These are phyloP conservation scores for Festucalex cinctus DNA, from an alignment of 2,113 vertebrate species.

Conservation along the genomic window DNA sequence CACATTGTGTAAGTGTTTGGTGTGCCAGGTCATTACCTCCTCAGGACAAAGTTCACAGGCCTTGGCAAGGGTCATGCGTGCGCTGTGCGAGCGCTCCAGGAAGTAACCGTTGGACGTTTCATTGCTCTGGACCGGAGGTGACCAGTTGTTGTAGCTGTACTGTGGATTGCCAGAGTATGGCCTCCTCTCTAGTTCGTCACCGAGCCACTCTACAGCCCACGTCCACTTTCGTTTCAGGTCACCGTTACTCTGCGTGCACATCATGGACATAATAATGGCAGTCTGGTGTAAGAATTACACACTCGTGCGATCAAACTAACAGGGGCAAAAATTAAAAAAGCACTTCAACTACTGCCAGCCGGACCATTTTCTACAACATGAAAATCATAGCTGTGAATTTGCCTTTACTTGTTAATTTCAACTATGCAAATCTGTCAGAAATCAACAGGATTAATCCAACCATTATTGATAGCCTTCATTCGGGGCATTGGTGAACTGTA, in stretches of 20 bases:
- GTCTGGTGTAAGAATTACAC: no score
- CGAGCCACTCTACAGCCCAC: constrained; percentile 99
- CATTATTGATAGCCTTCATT: no score
- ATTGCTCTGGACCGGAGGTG: constrained; percentile 97
- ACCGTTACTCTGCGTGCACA: constrained; percentile 85
- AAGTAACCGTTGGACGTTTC: constrained; percentile 99
- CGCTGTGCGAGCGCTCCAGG: constrained; percentile 97
- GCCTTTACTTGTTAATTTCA: no score
- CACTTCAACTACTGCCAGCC: no score
- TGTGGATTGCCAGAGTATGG: constrained; percentile 97
- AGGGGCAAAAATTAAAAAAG: no score
- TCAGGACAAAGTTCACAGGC: constrained; percentile 98
- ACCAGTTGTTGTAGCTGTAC: constrained; percentile 99
- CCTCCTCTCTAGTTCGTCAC: constrained; percentile 94
- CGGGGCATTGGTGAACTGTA: no score
- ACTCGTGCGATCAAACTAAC: no score
- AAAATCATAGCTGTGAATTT: no score
- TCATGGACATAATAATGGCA: background rate
- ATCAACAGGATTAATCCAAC: background rate
- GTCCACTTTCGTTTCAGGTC: constrained; percentile 99
- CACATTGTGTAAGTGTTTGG: background rate
- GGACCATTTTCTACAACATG: no score
- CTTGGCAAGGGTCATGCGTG: constrained; percentile 98
- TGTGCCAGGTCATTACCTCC: constrained; percentile 78
- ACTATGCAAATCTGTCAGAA: background rate